A percentile compares a stretch with the other conserved stretches of the same genome.
Evolutionary conservation across 1,140 invertebrate species (phyloP).

Genomic region (Eupeodes corollae): DNA sequence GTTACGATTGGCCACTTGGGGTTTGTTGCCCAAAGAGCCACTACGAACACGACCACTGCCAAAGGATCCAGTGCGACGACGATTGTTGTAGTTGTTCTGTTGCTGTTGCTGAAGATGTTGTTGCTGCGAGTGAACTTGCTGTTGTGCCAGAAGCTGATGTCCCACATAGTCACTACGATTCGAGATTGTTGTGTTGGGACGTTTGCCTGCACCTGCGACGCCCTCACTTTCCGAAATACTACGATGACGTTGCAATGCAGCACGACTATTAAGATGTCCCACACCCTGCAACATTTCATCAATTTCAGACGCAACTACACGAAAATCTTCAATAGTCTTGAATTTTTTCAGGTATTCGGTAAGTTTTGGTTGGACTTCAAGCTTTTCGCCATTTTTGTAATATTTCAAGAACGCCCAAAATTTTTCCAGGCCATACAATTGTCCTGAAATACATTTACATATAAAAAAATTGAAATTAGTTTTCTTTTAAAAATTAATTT

Average conservation of each 20-base stretch:
- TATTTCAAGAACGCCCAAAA: conserved; percentile 98
- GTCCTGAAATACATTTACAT: conserved; percentile 53
- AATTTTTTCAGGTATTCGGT: conserved; percentile 75
- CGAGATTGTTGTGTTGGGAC: conserved; percentile 31
- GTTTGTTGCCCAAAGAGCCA: conserved; percentile 32
- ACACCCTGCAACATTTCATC: conserved; percentile 43
- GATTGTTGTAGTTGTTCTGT: conserved; percentile 16
- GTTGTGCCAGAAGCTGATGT: conserved; percentile 25
- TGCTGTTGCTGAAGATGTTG: conserved; percentile 23
- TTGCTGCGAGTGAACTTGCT: conserved; percentile 25
- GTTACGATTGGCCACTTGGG: conserved; percentile 24
- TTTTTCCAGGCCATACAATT: conserved; percentile 96
- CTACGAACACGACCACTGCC: conserved; percentile 36
- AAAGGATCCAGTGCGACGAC: conserved; percentile 33
- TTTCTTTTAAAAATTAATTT: no score
- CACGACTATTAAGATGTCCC: conserved; percentile 35
- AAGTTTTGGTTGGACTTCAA: conserved; percentile 72
- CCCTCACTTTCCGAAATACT: conserved; percentile 47
- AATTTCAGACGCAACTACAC: conserved; percentile 58
- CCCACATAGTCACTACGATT: conserved; percentile 35
- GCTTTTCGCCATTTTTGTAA: conserved; percentile 65
- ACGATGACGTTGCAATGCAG: conserved; percentile 43
- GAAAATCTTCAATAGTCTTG: conserved; percentile 91
- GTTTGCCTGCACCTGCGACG: conserved; percentile 19
- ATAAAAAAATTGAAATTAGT: no score